Evolutionary conservation across 2,888 invertebrate genomes (phyloP), one percentile per base, ranked within the genome.

Genomic region (Diploptera punctata): DNA sequence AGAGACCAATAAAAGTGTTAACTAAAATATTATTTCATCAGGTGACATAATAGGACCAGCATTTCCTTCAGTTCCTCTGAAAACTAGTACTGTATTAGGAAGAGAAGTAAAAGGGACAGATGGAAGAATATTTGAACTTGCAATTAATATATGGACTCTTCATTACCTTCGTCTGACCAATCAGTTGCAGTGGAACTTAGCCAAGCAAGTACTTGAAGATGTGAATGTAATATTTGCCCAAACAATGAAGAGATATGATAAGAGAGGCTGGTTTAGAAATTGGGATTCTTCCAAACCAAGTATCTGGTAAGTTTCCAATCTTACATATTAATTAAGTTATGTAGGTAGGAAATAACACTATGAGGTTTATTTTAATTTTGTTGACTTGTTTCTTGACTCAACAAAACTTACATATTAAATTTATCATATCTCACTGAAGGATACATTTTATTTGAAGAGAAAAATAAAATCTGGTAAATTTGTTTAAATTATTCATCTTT

Each of bases 41-140:
- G 87, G 86, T 77, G 86, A 87, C 77, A 82, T 87, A 3, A 83
- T 87, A 71, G 87, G 86, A 0, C 86, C 86, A 7, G 82, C 83
- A 9, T 83, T 85, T 75, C 82, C 82, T 3, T 72, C 78, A 44
- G 77, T 78, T 4, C 81, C 81, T 1, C 78, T 82, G 16, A 79
- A 78, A 7, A 77, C 80, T 57, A 74, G 78, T 19, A 76, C 76
- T n/a, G 75, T 82, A 33, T 78, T 87, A 73, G 80, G 82, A 26
- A 81, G 83, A 75, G 82, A 84, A 0, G 83, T 83, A 29, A 84
- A 85, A 71, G 83, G 84, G 2, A 85, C 83, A 0, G 87, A 87
- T 70, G 83, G 85, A 75, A 82, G 84, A 72, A 79, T 86, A 73
- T 87, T 86, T 77, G 86, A 87, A 78, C 84, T 88, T 75, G 86